Percentiles rank a stretch among this genome's conserved stretches.
Conservation (phyloP, 2,113 vertebrate species). For the Micromys minutus region DNA sequence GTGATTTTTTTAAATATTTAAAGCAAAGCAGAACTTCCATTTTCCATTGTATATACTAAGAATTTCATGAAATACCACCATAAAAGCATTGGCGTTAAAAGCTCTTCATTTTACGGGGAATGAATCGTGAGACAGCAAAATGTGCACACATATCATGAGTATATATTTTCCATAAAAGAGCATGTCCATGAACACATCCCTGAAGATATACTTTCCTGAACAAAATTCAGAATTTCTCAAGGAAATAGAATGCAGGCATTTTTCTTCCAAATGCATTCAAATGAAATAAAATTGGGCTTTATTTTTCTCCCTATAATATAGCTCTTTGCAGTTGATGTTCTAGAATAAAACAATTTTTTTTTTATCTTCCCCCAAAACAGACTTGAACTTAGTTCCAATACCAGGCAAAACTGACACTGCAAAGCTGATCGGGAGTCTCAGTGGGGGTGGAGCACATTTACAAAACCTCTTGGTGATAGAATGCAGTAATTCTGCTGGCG, state of each 20-base stretch:
- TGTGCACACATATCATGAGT: not conserved
- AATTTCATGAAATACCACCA: conserved; percentile 64
- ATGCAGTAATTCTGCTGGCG: not conserved
- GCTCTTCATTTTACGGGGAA: conserved; percentile 59
- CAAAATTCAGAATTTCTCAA: conserved; percentile 37
- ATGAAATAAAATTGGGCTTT: conserved; percentile 1
- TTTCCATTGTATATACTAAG: conserved; percentile 66
- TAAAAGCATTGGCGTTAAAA: conserved; percentile 49
- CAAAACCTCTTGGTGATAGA: not conserved
- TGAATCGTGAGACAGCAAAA: conserved; percentile 67
- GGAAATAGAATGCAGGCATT: not conserved
- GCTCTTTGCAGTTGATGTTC: not conserved
- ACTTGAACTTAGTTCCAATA: not conserved
- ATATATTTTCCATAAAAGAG: conserved; percentile 37
- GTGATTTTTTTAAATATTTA: conserved; percentile 76
- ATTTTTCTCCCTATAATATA: conserved; percentile 10
- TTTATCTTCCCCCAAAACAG: not conserved
- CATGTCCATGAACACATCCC: not conserved
- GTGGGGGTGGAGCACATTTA: not conserved
- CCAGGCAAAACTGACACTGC: not conserved
- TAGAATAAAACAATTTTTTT: not conserved
- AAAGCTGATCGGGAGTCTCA: not conserved
- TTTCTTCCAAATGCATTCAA: conserved; percentile 44
- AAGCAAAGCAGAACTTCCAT: conserved; percentile 69
- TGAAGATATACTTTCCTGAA: conserved; percentile 47